Percentiles rank a stretch among this genome's conserved stretches.
phyloP scores from a whole-genome alignment of 2,888 invertebrate species.

The Plemyria rubiginata region DNA sequence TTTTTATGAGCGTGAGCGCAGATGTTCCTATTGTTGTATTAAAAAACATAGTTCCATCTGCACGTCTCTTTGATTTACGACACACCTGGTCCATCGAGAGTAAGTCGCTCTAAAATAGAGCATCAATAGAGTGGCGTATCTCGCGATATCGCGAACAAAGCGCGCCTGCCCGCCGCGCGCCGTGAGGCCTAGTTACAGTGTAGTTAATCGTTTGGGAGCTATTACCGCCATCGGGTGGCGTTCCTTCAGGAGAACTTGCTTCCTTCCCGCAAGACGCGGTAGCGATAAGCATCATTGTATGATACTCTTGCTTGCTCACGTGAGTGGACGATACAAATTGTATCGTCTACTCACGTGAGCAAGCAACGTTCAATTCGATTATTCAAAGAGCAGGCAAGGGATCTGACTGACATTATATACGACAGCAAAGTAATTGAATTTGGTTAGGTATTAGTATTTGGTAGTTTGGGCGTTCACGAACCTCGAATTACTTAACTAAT shows the following conservation, averaged over 20 bases:
- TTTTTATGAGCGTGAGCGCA: no score
- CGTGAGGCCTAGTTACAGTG: not conserved
- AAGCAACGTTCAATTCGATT: not conserved
- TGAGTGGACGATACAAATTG: no score
- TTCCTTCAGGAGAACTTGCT: not conserved
- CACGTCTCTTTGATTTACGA: no score
- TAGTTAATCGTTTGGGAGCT: constrained; percentile 7
- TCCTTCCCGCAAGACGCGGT: not conserved
- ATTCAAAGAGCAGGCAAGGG: not conserved
- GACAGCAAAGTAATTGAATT: constrained; percentile 24
- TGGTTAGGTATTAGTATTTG: constrained; percentile 2
- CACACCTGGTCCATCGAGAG: no score
- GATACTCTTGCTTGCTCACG: no score
- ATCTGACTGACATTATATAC: constrained; percentile 2
- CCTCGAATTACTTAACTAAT: not conserved
- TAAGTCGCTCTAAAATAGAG: no score
- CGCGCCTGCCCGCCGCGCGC: no score
- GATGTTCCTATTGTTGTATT: no score
- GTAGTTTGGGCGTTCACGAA: constrained; percentile 3
- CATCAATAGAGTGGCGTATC: not conserved
- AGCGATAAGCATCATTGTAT: no score
- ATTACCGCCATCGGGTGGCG: not conserved
- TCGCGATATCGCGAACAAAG: not conserved
- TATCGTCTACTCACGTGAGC: not conserved
- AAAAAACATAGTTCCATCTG: no score